These are phyloP conservation scores for Serripes groenlandicus DNA, from an alignment of 2,888 invertebrate genomes.

Conservation along the genomic window DNA sequence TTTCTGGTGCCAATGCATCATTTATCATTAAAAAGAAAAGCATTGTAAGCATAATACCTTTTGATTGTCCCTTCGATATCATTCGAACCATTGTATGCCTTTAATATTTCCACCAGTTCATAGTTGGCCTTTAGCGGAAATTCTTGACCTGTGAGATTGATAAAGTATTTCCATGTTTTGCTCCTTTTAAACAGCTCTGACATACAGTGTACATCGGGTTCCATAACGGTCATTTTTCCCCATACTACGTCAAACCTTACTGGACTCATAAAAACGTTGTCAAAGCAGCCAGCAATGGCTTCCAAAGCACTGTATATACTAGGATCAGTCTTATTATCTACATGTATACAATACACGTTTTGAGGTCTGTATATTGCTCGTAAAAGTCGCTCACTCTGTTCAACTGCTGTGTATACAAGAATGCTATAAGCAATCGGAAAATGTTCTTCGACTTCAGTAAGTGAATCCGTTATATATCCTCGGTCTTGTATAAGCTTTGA, in stretches of 20 bases:
- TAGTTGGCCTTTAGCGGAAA: conserved; percentile 83
- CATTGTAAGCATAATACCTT: too few relatives aligned
- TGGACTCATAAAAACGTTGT: conserved; percentile 74
- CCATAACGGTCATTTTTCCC: conserved; percentile 77
- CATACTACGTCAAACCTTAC: conserved; percentile 72
- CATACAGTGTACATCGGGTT: conserved; percentile 80
- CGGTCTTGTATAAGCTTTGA: too few relatives aligned
- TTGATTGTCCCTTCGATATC: conserved; percentile 78
- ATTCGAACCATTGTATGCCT: conserved; percentile 79
- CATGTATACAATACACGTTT: conserved; percentile 80
- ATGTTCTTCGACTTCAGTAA: conserved; percentile 56
- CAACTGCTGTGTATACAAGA: conserved; percentile 70
- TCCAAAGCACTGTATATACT: conserved; percentile 44
- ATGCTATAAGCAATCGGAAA: conserved; percentile 79
- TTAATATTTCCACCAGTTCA: conserved; percentile 81
- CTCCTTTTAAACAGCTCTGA: conserved; percentile 61
- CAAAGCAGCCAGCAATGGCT: conserved; percentile 69
- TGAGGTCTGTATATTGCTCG: conserved; percentile 78
- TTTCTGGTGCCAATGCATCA: too few relatives aligned
- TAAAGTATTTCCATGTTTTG: conserved; percentile 81
- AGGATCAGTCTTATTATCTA: conserved; percentile 70
- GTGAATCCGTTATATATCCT: conserved; percentile 56
- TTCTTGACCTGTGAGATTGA: conserved; percentile 84
- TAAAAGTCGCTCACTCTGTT: conserved; percentile 73
- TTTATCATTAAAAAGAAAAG: too few relatives aligned